Evolutionary conservation across 30 jellyfish, hydroid and myxozoan genomes (phyloP), one percentile per base, ranked within the genome.

Genomic region (Turritopsis dohrnii): DNA sequence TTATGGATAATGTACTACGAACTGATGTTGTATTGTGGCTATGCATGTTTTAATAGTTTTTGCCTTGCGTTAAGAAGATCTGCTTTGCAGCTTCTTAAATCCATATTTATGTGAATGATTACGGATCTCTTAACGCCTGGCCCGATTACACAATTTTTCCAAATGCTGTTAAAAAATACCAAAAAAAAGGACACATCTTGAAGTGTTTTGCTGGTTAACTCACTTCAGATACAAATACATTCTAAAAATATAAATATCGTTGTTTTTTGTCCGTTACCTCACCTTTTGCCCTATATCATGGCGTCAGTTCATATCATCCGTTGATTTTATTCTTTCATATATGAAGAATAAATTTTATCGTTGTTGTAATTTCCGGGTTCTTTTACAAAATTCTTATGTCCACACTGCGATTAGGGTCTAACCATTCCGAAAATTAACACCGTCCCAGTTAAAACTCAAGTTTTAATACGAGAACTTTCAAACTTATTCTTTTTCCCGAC

Each of bases 111-210:
- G n/a, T n/a, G n/a, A n/a, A n/a, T n/a, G 13, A 41, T 13, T 41
- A 13, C 60, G 13, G 60, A 41, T 41, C 60, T 41, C 60, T 41
- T 41, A 41, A 41, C 60, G 60, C 13, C 5, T 3, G 60, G 60
- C 60, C 60, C 60, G 60, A n/a, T 13, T 41, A 41, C 60, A 41
- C 30, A 69, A 27, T 69, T 69, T 60, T 69, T n/a, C 77, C 31
- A 77, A 60, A 77, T 77, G 71, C 72, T 77, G 85, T 77, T 21
- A 29, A 77, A 77, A 77, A 53, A 77, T 29, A 25, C 28, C 77
- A 77, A 77, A 77, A 77, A 75, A 77, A 77, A 80, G 87, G 87
- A 80, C 87, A 80, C 87, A 65, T 80, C 77, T 31, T 52, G 28
- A 52, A 31, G 52, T 52, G 54, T 80, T 80, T 80, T 80, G 87